These are phyloP conservation scores for Andrena bucephala DNA, from an alignment of 2,888 invertebrate species.

Conservation along the genomic window DNA sequence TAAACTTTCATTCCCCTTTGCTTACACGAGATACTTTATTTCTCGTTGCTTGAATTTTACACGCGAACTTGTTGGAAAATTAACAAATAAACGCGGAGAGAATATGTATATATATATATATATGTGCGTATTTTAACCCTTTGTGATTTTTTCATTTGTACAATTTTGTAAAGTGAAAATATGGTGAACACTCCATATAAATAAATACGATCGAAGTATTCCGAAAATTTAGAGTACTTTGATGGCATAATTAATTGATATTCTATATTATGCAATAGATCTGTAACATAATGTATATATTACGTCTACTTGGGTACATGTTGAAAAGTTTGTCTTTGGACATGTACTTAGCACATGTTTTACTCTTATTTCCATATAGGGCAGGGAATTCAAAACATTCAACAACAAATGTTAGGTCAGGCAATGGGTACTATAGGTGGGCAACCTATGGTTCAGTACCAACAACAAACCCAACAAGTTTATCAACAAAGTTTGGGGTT, in stretches of 20 bases:
- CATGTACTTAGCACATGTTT: conserved; percentile 14
- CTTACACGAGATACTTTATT: conserved; percentile 2
- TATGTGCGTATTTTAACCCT: neutral
- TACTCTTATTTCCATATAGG: conserved; percentile 83
- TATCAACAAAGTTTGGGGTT: conserved; percentile 89
- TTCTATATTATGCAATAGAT: conserved; percentile 12
- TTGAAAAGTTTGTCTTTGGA: neutral
- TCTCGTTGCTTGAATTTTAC: neutral
- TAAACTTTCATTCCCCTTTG: neutral
- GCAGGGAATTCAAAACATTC: conserved; percentile 86
- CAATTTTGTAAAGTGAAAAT: neutral
- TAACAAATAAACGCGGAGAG: neutral
- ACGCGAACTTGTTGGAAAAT: neutral
- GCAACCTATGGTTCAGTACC: conserved; percentile 91
- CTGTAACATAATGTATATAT: neutral
- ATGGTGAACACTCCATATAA: neutral
- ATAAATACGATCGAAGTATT: neutral
- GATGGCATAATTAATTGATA: neutral
- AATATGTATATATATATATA: neutral
- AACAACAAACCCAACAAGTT: conserved; percentile 89
- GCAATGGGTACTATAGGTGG: conserved; percentile 88
- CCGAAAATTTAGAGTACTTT: neutral
- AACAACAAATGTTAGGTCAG: conserved; percentile 89
- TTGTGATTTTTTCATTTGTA: neutral
- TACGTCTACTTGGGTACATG: neutral